A percentile compares a stretch with the other conserved stretches of the same genome.
These are phyloP conservation scores for Mnemiopsis leidyi DNA, from an alignment of 37 sponge, comb jelly and placozoan genomes.

Conservation along the genomic window DNA sequence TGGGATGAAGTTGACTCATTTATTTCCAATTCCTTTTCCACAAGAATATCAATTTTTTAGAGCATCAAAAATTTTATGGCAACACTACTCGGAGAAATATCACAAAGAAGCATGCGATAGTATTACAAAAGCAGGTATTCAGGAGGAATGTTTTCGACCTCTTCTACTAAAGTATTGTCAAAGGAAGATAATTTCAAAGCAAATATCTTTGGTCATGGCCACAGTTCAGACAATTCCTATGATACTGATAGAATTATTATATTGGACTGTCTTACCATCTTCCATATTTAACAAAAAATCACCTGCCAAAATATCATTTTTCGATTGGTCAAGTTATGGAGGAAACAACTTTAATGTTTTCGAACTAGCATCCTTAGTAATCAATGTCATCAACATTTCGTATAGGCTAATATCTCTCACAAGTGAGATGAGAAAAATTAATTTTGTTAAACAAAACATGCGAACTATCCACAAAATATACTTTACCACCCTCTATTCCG, in stretches of 20 bases:
- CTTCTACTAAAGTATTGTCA: background rate
- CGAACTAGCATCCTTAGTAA: background rate
- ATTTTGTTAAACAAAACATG: background rate
- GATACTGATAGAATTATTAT: constrained; percentile 6
- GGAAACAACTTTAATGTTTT: background rate
- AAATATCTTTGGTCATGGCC: background rate
- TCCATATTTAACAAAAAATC: background rate
- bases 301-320: background rate
- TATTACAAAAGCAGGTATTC: background rate
- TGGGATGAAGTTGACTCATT: background rate
- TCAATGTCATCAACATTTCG: background rate
- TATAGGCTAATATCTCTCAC: background rate
- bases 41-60: background rate
- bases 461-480: background rate
- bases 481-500: background rate
- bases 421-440: background rate
- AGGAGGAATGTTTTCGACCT: background rate
- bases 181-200: background rate
- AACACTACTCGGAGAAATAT: background rate
- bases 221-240: background rate
- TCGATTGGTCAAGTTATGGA: background rate
- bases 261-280: background rate
- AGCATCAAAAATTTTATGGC: background rate
- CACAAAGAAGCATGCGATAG: background rate
- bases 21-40: background rate